Percentiles rank a stretch among this genome's conserved stretches.
Conservation (phyloP, 2,113 vertebrate species). For the Cololabis saira region DNA sequence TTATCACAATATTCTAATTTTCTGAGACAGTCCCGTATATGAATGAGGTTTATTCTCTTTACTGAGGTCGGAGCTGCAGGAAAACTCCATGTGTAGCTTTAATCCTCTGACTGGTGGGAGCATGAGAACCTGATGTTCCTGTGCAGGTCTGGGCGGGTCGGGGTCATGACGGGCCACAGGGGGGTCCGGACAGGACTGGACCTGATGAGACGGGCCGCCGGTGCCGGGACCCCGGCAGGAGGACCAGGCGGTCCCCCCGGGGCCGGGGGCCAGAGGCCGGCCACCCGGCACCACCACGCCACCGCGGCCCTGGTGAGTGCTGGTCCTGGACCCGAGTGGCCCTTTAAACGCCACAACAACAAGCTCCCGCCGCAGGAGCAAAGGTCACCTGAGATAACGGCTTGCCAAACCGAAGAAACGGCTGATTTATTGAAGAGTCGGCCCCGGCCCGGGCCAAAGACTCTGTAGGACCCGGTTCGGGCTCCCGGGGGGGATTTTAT, state of each 20-base stretch:
- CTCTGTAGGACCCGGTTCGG: background rate
- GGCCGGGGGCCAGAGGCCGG: conserved; percentile 37
- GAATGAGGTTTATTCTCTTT: no score
- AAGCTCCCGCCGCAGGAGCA: conserved; percentile 44
- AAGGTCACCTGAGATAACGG: conserved; percentile 17
- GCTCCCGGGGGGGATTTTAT: background rate
- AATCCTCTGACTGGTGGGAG: no score
- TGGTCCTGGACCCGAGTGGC: no score
- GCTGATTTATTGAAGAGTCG: no score
- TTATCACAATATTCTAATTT: no score
- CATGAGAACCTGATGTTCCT: no score
- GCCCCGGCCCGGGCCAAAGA: no score
- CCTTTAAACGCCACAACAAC: no score
- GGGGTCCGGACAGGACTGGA: conserved; percentile 63
- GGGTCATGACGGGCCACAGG: conserved; percentile 65
- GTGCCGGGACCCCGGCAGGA: conserved; percentile 25
- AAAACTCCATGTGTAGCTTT: no score
- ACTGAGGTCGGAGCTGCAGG: no score
- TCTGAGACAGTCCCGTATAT: no score
- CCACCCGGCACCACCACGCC: conserved; percentile 32
- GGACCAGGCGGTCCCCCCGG: conserved; percentile 2
- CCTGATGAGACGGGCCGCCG: conserved; percentile 57
- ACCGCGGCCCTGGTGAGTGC: conserved; percentile 15
- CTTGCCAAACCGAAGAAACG: no score
- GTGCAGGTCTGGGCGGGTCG: conserved; percentile 24